A percentile compares a stretch with the other conserved stretches of the same genome.
Evolutionary conservation across 1,140 invertebrate species (phyloP).

Genomic region (Drosophila kikkawai): DNA sequence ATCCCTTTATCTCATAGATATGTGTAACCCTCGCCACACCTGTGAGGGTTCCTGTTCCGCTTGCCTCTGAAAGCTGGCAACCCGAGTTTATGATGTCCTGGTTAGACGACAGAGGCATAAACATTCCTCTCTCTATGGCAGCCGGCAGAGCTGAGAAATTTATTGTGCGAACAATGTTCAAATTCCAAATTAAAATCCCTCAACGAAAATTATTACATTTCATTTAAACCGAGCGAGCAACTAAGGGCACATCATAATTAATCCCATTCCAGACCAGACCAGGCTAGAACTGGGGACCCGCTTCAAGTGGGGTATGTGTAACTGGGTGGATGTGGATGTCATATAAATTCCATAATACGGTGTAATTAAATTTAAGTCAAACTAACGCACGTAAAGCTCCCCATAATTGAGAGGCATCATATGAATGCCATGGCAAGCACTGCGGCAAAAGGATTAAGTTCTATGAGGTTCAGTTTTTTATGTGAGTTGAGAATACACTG

Average conservation of each 20-base stretch:
- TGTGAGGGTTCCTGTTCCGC: neutral
- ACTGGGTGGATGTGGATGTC: slow-evolving; percentile 53
- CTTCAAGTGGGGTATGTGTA: slow-evolving; percentile 5
- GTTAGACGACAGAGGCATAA: slow-evolving; percentile 27
- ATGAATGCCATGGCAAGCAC: slow-evolving; percentile 43
- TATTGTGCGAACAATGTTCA: slow-evolving; percentile 71
- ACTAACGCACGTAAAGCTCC: slow-evolving; percentile 78
- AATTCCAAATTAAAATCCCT: slow-evolving; percentile 81
- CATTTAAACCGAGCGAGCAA: slow-evolving; percentile 74
- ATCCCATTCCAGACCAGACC: slow-evolving; percentile 62
- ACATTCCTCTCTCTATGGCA: slow-evolving; percentile 31
- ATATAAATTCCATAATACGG: slow-evolving; percentile 85
- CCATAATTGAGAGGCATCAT: slow-evolving; percentile 68
- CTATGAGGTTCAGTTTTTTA: neutral
- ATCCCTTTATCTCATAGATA: neutral
- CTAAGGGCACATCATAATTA: slow-evolving; percentile 84
- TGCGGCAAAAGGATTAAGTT: slow-evolving; percentile 12
- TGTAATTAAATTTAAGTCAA: slow-evolving; percentile 83
- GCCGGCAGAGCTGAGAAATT: slow-evolving; percentile 51
- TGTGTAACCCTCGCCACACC: neutral
- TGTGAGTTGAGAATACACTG: neutral
- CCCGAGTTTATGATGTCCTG: slow-evolving; percentile 44
- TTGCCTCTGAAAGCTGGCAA: neutral
- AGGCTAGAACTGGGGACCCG: slow-evolving; percentile 8
- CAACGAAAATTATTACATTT: slow-evolving; percentile 84